Evolutionary conservation across 2,113 vertebrate species (phyloP).

Genomic region (Corythaixoides concolor): DNA sequence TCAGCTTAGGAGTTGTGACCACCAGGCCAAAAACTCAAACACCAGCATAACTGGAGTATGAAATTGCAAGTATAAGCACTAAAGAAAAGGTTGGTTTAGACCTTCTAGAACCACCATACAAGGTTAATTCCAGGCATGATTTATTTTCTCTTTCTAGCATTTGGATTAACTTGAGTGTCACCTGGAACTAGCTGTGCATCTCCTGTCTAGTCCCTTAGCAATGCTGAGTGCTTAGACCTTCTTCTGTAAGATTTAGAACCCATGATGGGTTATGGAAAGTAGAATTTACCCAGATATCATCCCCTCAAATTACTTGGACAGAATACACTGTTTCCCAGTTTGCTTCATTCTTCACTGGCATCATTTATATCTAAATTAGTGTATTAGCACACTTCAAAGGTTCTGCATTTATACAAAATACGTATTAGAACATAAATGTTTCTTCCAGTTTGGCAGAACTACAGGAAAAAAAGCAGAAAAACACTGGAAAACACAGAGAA

Average conservation of each 20-base stretch:
- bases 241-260: neutral
- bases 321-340: neutral
- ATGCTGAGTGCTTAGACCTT: neutral
- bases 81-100: neutral
- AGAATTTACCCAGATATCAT: neutral
- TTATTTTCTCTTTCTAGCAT: neutral
- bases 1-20: neutral
- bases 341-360: neutral
- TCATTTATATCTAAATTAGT: neutral
- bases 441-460: neutral
- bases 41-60: fast-evolving
- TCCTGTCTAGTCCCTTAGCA: neutral
- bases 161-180: neutral
- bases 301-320: neutral
- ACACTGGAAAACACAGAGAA: neutral
- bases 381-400: neutral
- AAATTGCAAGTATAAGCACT: neutral
- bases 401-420: neutral
- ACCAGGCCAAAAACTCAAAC: neutral
- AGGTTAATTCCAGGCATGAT: neutral
- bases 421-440: neutral
- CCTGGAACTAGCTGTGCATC: neutral
- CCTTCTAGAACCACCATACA: neutral
- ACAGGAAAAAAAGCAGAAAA: neutral
- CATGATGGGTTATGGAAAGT: neutral